A percentile compares a stretch with the other conserved stretches of the same genome.
Evolutionary conservation across 2,797 vertebrate genomes (phyloP).

Genomic region (Hoplostethus atlanticus): DNA sequence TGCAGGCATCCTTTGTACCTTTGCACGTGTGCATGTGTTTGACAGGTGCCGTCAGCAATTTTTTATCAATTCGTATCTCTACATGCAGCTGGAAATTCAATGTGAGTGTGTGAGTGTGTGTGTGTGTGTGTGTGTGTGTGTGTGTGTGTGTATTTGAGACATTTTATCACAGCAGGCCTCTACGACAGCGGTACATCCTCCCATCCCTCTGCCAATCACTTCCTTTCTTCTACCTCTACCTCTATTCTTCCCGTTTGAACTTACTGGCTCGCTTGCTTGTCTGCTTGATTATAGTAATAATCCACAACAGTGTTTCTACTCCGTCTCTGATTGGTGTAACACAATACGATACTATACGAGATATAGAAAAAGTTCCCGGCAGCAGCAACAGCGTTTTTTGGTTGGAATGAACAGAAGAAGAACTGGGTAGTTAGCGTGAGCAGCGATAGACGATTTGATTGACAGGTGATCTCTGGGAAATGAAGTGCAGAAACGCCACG

Average conservation of each 20-base stretch:
- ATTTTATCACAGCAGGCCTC: constrained; percentile 60
- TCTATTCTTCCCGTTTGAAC: neutral
- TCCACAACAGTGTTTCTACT: too few species aligned
- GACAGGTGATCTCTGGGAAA: too few species aligned
- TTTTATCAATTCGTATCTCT: constrained; percentile 12
- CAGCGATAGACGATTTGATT: too few species aligned
- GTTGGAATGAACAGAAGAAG: neutral
- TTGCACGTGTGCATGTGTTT: constrained; percentile 25
- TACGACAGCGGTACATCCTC: constrained; percentile 22
- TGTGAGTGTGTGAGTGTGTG: neutral
- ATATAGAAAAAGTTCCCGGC: too few species aligned
- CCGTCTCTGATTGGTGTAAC: too few species aligned
- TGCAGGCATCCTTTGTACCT: constrained; percentile 15
- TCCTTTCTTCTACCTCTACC: neutral
- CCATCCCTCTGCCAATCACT: neutral
- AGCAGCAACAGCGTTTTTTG: too few species aligned
- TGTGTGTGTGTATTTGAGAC: constrained; percentile 9
- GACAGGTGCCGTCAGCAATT: constrained; percentile 53
- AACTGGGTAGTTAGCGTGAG: too few species aligned
- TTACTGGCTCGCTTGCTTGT: too few species aligned
- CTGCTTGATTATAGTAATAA: too few species aligned
- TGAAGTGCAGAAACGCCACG: too few species aligned
- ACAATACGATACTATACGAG: too few species aligned
- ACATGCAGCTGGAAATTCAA: constrained; percentile 37
- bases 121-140: constrained; percentile 5